Conservation (phyloP, 2,888 invertebrate species). For the Ganaspis brasiliensis region DNA sequence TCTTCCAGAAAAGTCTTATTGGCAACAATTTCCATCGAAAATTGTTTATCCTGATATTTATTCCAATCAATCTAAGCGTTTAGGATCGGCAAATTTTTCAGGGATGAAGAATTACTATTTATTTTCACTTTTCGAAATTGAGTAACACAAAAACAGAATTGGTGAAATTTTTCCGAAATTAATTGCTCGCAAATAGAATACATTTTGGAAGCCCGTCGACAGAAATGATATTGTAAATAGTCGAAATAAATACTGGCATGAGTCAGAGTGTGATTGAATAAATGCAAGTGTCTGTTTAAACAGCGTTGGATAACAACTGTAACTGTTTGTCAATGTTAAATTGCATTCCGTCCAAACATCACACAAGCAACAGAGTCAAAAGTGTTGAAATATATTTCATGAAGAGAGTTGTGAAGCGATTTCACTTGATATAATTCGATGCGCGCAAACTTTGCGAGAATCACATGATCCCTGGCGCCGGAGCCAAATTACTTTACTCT, state of each 20-base stretch:
- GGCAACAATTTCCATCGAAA: neutral
- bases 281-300: constrained; percentile 1
- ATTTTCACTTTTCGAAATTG: too few relatives aligned
- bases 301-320: neutral
- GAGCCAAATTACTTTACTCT: constrained; percentile 57
- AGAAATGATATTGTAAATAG: neutral
- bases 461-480: constrained; percentile 49
- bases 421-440: constrained; percentile 35
- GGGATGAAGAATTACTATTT: too few relatives aligned
- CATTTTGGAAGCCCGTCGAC: neutral
- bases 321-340: constrained; percentile 34
- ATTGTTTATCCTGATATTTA: neutral
- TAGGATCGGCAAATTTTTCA: too few relatives aligned
- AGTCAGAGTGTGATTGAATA: constrained; percentile 7
- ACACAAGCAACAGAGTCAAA: neutral
- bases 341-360: constrained; percentile 5
- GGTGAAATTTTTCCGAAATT: neutral
- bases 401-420: constrained; percentile 8
- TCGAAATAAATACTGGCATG: constrained; percentile 3
- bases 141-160: too few relatives aligned
- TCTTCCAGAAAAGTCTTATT: neutral
- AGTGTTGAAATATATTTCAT: constrained; percentile 7
- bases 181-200: constrained; percentile 2
- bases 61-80: too few relatives aligned
- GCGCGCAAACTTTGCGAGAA: constrained; percentile 27